phyloP scores from a whole-genome alignment of 2,797 vertebrate genomes.

The Schizopygopsis pylzovi region DNA sequence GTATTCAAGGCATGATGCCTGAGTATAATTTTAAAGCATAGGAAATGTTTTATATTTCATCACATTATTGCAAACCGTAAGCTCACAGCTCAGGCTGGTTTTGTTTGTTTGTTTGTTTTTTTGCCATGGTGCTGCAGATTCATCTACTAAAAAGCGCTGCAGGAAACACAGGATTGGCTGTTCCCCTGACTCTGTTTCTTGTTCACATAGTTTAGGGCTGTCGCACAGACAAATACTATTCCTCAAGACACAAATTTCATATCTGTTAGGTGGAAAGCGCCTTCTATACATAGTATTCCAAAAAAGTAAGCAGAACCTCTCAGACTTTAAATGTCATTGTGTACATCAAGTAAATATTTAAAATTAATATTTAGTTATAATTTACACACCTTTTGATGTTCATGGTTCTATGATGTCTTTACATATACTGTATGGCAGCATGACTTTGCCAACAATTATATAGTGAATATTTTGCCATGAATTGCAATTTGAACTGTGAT shows the following conservation, averaged over 20 bases:
- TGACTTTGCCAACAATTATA: too few relatives aligned
- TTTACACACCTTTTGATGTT: background rate
- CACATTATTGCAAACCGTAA: background rate
- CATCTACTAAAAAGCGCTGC: background rate
- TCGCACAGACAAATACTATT: background rate
- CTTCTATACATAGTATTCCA: slow-evolving; percentile 10
- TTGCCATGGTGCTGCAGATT: slow-evolving; percentile 11
- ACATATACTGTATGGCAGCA: too few relatives aligned
- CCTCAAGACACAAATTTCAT: slow-evolving; percentile 9
- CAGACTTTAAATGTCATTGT: background rate
- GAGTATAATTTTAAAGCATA: background rate
- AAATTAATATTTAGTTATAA: too few relatives aligned
- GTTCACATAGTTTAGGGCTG: slow-evolving; percentile 3
- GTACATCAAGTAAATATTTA: background rate
- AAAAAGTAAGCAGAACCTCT: background rate
- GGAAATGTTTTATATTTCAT: background rate
- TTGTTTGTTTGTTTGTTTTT: slow-evolving; percentile 8
- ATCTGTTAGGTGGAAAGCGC: background rate
- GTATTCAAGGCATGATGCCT: background rate
- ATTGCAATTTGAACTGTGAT: too few relatives aligned
- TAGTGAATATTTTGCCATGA: too few relatives aligned
- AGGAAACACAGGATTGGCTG: background rate
- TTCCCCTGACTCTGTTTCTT: slow-evolving; percentile 1
- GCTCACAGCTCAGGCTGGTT: background rate
- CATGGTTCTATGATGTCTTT: background rate